Evolutionary conservation across 2,113 vertebrate genomes (phyloP).

Genomic region (Petromus typicus): DNA sequence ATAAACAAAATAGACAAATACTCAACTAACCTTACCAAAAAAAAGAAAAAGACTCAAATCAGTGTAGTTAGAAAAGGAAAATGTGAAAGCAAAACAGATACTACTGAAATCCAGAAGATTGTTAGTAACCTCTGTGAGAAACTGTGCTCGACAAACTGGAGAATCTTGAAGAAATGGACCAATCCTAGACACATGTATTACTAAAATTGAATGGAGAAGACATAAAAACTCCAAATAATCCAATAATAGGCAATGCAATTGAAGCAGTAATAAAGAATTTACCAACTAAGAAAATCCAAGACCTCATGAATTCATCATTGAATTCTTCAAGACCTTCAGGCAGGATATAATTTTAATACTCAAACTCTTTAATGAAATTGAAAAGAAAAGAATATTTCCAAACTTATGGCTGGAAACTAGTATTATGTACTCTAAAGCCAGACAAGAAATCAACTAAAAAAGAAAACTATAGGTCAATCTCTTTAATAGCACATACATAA

Average conservation of each 20-base stretch:
- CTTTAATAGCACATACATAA: background rate
- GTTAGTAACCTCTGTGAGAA: background rate
- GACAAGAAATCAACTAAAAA: background rate
- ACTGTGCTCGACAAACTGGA: background rate
- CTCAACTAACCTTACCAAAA: background rate
- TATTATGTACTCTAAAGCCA: background rate
- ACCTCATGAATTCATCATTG: background rate
- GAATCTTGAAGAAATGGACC: background rate
- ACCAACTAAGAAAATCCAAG: background rate
- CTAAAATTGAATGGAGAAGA: background rate
- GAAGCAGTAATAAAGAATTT: background rate
- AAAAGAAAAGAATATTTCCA: background rate
- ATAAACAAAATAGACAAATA: background rate
- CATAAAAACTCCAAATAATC: background rate
- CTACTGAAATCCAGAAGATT: background rate
- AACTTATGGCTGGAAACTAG: background rate
- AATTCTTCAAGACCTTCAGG: background rate
- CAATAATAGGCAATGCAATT: background rate
- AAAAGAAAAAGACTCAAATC: background rate
- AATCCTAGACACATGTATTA: background rate
- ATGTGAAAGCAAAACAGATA: background rate
- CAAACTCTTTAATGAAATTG: background rate
- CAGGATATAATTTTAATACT: background rate
- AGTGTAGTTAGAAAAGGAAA: background rate
- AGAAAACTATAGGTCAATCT: background rate